Evolutionary conservation across 2,113 vertebrate genomes (phyloP), one percentile per base, ranked within the genome.

Genomic region (Takifugu flavidus): DNA sequence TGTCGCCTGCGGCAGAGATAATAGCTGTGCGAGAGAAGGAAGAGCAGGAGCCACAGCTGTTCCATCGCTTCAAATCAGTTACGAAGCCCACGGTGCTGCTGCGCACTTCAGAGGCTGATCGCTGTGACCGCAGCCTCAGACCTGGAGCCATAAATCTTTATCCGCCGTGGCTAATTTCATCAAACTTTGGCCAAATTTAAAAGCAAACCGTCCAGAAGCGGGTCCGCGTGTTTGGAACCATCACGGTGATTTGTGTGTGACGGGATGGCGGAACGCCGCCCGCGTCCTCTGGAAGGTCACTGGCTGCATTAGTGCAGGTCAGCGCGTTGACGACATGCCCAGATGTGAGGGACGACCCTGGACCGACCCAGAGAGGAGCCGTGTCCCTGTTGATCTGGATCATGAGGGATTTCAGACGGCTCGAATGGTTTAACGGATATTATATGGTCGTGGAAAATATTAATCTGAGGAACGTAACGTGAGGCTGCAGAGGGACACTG

Each of bases 21-120:
- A 49, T 44, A 65, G 53, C 44, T 55, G 28, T n/a, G 51, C 4
- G 27, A 14, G 47, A 45, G 20, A 53, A 25, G 25, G 47, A 67
- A 26, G 49, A 67, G 59, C 14, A 49, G 70, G 13, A 59, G 43
- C 55, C 49, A 69, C 85, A 86, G 87, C 78, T 91, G 89, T 53
- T 60, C 28, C 72, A 78, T 53, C 65, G 39, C 50, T 90, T 84
- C 31, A 61, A 90, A 90, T 90, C 87, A 91, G 85, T 92, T 90
- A 88, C 74, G 79, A 68, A 49, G 63, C 65, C 80, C 55, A 34
- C 42, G 56, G 73, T 76, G 56, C 61, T 73, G 71, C 53, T 68
- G 65, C 56, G 58, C 74, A 80, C 59, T 87, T 83, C 64, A 20
- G 31, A 82, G 67, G 65, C 76, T 71, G 65, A 78, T 65, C 49